phyloP scores from a whole-genome alignment of 2,888 invertebrate species.

The Drosophila mettleri region DNA sequence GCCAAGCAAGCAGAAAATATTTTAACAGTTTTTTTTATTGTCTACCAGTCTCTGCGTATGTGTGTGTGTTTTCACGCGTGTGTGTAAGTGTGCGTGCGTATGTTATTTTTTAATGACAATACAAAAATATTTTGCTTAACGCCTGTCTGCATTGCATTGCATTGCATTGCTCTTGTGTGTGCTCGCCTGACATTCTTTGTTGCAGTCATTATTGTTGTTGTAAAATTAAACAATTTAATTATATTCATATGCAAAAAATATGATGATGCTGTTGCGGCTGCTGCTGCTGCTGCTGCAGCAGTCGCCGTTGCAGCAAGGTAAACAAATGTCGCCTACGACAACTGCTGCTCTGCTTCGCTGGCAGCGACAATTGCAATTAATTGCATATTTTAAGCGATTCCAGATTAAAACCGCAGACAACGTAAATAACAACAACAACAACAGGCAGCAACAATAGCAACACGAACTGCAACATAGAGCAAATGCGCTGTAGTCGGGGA shows the following conservation, averaged over 20 bases:
- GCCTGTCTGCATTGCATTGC: constrained; percentile 42
- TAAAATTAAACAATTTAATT: constrained; percentile 66
- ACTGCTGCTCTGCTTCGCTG: constrained; percentile 15
- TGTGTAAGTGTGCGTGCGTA: not conserved
- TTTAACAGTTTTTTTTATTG: not conserved
- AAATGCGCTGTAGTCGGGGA: constrained; percentile 1
- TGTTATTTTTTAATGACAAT: constrained; percentile 41
- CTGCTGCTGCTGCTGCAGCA: not conserved
- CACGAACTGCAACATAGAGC: constrained; percentile 12
- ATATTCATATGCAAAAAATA: constrained; percentile 60
- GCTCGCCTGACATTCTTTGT: constrained; percentile 21
- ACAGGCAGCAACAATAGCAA: not conserved
- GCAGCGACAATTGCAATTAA: constrained; percentile 70
- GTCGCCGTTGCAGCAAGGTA: constrained; percentile 42
- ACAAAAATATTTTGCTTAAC: constrained; percentile 49
- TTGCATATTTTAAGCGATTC: constrained; percentile 68
- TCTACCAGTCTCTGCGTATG: not conserved
- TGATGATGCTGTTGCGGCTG: constrained; percentile 22
- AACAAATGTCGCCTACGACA: constrained; percentile 52
- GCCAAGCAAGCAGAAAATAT: constrained; percentile 10
- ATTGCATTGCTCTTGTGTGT: not conserved
- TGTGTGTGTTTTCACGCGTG: no score
- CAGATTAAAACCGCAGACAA: constrained; percentile 63
- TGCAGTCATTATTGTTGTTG: constrained; percentile 26
- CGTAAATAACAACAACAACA: constrained; percentile 47